Evolutionary conservation across 2,797 vertebrate genomes (phyloP).

Genomic region (Anguilla marmorata): DNA sequence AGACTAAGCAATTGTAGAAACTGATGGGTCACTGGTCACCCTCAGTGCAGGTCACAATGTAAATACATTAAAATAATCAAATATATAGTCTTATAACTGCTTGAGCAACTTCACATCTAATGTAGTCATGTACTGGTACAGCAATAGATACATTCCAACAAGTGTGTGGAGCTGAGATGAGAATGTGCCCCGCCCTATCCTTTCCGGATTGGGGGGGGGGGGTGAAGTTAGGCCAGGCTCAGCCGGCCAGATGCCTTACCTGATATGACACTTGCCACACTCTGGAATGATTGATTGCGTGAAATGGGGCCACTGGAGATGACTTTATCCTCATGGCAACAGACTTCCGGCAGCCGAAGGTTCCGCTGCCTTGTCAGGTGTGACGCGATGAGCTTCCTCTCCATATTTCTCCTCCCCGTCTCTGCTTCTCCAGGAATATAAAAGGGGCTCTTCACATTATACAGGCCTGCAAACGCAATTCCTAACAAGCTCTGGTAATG

Average conservation of each 20-base stretch:
- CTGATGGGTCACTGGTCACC: background rate
- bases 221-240: constrained; percentile 20
- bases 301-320: constrained; percentile 61
- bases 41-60: background rate
- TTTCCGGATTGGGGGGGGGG: background rate
- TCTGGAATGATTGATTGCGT: constrained; percentile 65
- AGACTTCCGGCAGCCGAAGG: constrained; percentile 64
- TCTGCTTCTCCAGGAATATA: background rate
- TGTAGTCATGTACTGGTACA: background rate
- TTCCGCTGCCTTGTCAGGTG: constrained; percentile 57
- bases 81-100: background rate
- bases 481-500: constrained; percentile 42
- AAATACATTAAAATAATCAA: background rate
- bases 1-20: too few species aligned
- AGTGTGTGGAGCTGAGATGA: background rate
- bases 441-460: constrained; percentile 19
- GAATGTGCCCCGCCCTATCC: background rate
- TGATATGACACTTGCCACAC: constrained; percentile 58
- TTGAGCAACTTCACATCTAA: background rate
- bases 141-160: background rate
- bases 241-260: constrained; percentile 50
- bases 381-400: constrained; percentile 50
- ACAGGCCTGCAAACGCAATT: constrained; percentile 32
- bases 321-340: constrained; percentile 63
- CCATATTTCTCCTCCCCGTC: constrained; percentile 28